Base-by-base conservation (phyloP, 2,888 invertebrate genomes). In the Cotesia congregata region DNA sequence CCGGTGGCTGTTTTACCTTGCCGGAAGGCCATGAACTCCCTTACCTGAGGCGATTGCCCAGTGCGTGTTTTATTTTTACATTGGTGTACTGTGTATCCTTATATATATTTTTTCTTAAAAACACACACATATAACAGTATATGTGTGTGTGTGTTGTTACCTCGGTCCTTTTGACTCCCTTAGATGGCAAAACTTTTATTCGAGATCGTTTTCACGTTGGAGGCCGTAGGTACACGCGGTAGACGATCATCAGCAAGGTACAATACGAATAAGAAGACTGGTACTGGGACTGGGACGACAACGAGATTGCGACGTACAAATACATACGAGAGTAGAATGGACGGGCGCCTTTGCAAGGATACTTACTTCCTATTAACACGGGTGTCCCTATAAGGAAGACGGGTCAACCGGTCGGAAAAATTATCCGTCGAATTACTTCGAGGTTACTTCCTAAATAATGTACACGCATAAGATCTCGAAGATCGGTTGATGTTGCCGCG, bases 111-210 rank as follows among this genome's bases (percentile, higher is more conserved):
- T 4, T 50, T 50, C 50, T 50, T 50, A 50, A 12, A 50, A 50
- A 2, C 12, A 12, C 12, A 50, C 12, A 12, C 12, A 12, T 4
- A 50, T 50, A 7, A 0, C 9, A 6, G 2, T 0, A 1, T 50
- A 1, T 61, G 69, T 77, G 67, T 72, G 73, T 40, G 67, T 75
- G 67, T 72, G 73, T 40, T 62, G 72, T 64, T 71, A 72, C 72
- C 76, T 79, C 76, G 77, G 76, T 76, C 77, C 75, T 79, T 85
- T 85, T 84, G 83, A 84, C 84, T 84, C 82, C 87, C 87, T 82
- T 86, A 86, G 86, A 87, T 81, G 86, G 87, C 79, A 81, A 82
- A 81, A 85, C 82, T 85, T 86, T 86, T 83, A 85, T 82, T 82
- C 77, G 81, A 79, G 81, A 83, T 83, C 83, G 80, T 83, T 82